These are phyloP conservation scores for Perizoma affinitatum DNA, from an alignment of 2,888 invertebrate species.

Conservation along the genomic window DNA sequence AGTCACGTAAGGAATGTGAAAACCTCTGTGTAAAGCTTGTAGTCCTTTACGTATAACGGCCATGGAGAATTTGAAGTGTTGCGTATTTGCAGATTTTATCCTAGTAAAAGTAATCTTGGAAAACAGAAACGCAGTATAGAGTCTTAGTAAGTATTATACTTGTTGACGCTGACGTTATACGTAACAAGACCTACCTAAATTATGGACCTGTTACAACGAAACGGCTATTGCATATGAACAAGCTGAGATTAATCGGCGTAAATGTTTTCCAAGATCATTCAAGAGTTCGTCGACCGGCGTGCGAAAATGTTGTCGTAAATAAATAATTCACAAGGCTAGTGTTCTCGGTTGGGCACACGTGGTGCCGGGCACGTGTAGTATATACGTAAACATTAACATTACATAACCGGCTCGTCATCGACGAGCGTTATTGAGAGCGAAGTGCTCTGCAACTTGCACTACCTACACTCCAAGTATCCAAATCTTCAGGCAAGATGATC, in stretches of 20 bases:
- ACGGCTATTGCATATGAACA: conserved; percentile 43
- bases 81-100: too few relatives aligned
- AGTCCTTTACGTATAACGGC: too few relatives aligned
- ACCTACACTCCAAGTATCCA: conserved; percentile 25
- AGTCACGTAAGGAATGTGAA: too few relatives aligned
- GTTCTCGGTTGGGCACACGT: conserved; percentile 81
- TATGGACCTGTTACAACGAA: conserved; percentile 18
- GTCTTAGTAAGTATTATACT: too few relatives aligned
- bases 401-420: conserved; percentile 82
- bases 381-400: conserved; percentile 83
- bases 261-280: conserved; percentile 80
- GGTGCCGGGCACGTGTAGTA: conserved; percentile 76
- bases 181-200: conserved; percentile 2
- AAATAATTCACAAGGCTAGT: conserved; percentile 85
- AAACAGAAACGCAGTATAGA: too few relatives aligned
- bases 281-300: conserved; percentile 81
- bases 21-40: too few relatives aligned
- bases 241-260: conserved; percentile 76
- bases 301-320: conserved; percentile 84
- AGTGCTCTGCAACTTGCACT: conserved; percentile 62
- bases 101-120: too few relatives aligned
- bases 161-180: background rate
- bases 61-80: too few relatives aligned
- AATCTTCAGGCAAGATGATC: background rate
- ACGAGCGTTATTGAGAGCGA: conserved; percentile 74